A percentile compares a stretch with the other conserved stretches of the same genome.
Conservation (phyloP, 2,797 vertebrate species). For the Oophaga sylvatica region DNA sequence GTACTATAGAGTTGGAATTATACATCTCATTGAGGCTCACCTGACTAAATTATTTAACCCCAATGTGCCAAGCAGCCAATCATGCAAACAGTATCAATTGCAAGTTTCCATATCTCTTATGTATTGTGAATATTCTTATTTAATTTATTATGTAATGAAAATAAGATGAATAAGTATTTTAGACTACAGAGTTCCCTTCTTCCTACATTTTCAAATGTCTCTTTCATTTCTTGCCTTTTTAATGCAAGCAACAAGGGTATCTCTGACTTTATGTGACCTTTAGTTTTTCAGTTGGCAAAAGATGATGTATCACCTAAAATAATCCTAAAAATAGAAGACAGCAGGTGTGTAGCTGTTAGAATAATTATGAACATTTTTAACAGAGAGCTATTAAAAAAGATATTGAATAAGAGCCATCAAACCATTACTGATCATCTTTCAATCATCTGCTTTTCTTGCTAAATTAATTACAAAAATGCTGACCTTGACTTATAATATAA, state of each 20-base stretch:
- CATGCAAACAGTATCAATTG: neutral
- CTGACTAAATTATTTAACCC: neutral
- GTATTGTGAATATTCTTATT: constrained; percentile 26
- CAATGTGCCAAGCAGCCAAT: neutral
- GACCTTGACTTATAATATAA: neutral
- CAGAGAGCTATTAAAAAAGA: constrained; percentile 40
- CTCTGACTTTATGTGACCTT: constrained; percentile 48
- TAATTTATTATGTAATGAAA: constrained; percentile 11
- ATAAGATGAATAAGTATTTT: constrained; percentile 27
- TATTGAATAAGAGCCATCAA: constrained; percentile 20
- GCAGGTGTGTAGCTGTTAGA: constrained; percentile 24
- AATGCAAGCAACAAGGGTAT: constrained; percentile 19
- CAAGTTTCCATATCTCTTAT: constrained; percentile 30
- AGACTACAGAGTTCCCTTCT: neutral
- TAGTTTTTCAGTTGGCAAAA: constrained; percentile 33
- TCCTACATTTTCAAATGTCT: neutral
- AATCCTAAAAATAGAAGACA: constrained; percentile 53
- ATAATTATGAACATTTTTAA: constrained; percentile 35
- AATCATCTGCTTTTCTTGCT: constrained; percentile 11
- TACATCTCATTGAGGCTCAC: neutral
- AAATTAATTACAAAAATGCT: constrained; percentile 1
- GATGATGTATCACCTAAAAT: constrained; percentile 53
- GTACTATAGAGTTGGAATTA: neutral
- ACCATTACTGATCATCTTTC: constrained; percentile 1
- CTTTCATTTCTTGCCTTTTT: neutral